phyloP scores from a whole-genome alignment of 2,113 vertebrate genomes.

The Stercorarius parasiticus region DNA sequence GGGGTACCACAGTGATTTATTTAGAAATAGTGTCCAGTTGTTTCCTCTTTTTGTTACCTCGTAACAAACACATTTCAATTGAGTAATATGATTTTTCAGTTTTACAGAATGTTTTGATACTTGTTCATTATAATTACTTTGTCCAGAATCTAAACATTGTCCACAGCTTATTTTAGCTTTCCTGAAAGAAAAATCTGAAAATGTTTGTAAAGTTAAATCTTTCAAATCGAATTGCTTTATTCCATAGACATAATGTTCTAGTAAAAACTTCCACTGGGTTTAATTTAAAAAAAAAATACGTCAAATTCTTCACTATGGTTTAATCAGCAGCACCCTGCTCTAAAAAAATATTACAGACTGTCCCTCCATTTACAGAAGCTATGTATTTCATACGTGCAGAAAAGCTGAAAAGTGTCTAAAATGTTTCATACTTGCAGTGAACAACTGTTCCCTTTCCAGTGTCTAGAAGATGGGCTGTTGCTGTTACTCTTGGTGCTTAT shows the following conservation, averaged over 20 bases:
- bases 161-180: background rate
- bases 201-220: background rate
- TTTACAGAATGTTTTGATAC: background rate
- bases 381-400: background rate
- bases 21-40: background rate
- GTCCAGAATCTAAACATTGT: background rate
- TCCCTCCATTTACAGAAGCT: background rate
- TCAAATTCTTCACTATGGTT: background rate
- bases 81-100: background rate
- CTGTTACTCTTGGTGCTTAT: background rate
- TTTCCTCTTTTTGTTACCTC: background rate
- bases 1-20: background rate
- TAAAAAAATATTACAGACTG: background rate
- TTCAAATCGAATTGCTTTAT: background rate
- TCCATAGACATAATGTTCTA: background rate
- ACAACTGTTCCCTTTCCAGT: background rate
- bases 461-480: background rate
- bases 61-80: background rate
- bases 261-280: background rate
- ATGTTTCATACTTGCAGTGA: background rate
- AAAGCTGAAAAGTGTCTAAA: background rate
- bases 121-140: background rate
- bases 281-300: background rate
- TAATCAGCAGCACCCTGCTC: background rate
- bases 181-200: background rate